A percentile compares a stretch with the other conserved stretches of the same genome.
These are phyloP conservation scores for Astatotilapia flaviijosephi DNA, from an alignment of 2,113 vertebrate genomes.

Conservation along the genomic window DNA sequence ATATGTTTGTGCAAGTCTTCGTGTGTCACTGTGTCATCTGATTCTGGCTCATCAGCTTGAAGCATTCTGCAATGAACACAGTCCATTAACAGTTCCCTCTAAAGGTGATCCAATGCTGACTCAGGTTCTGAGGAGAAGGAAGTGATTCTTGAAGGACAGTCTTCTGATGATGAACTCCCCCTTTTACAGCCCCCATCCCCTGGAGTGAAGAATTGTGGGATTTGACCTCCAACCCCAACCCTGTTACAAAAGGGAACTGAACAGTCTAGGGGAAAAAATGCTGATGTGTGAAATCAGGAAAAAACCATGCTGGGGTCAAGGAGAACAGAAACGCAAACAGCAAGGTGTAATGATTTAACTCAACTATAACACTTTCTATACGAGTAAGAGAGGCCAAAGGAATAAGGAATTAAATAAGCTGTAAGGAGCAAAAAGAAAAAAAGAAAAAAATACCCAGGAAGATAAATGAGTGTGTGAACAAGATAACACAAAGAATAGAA, in stretches of 20 bases:
- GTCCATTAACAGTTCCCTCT: conserved; percentile 42
- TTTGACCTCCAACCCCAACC: conserved; percentile 19
- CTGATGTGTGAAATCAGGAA: conserved; percentile 43
- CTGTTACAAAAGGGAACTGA: conserved; percentile 1
- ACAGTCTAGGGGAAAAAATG: conserved; percentile 20
- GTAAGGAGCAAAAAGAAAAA: neutral
- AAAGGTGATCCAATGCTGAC: conserved; percentile 45
- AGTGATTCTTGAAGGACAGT: conserved; percentile 47
- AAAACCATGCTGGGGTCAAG: conserved; percentile 44
- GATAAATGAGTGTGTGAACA: conserved; percentile 29
- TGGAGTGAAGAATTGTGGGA: conserved; percentile 39
- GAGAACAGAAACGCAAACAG: conserved; percentile 21
- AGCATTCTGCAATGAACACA: conserved; percentile 37
- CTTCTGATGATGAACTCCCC: neutral
- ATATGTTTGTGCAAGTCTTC: neutral
- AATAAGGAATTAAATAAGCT: neutral
- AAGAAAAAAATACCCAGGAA: neutral
- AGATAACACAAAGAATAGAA: conserved; percentile 2
- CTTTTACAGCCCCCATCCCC: neutral
- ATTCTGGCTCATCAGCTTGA: neutral
- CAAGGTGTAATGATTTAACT: conserved; percentile 16
- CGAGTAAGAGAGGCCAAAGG: neutral
- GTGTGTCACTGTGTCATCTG: neutral
- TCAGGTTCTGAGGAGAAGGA: conserved; percentile 15
- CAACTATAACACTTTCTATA: neutral